Conservation (phyloP, 2,797 vertebrate species). For the Anableps anableps region DNA sequence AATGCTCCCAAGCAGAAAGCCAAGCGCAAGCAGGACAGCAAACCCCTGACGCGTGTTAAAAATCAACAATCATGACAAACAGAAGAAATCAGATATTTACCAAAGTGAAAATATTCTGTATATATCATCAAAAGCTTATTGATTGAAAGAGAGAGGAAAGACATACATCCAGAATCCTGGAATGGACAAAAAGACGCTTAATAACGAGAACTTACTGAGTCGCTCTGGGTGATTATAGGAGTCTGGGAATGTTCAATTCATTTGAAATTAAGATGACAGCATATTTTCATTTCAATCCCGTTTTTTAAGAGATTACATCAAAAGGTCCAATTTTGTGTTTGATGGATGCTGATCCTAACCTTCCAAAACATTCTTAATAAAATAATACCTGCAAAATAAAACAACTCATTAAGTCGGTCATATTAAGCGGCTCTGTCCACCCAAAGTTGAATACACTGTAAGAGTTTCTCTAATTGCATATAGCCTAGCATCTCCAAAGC, state of each 20-base stretch:
- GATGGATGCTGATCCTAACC: not conserved
- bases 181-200: slow-evolving; percentile 53
- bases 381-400: not conserved
- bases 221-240: not conserved
- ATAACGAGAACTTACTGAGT: slow-evolving; percentile 28
- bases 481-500: slow-evolving; percentile 75
- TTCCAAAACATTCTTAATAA: not conserved
- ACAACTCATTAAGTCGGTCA: slow-evolving; percentile 38
- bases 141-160: slow-evolving; percentile 63
- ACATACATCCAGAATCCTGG: slow-evolving; percentile 65
- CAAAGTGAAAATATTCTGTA: slow-evolving; percentile 63
- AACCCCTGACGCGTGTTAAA: slow-evolving; percentile 48
- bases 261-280: slow-evolving; percentile 2
- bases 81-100: slow-evolving; percentile 48
- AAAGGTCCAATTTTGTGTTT: not conserved
- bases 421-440: slow-evolving; percentile 45
- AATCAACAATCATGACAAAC: slow-evolving; percentile 57
- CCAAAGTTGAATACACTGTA: slow-evolving; percentile 59
- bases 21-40: slow-evolving; percentile 57
- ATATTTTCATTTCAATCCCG: not conserved
- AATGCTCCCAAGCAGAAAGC: slow-evolving; percentile 52
- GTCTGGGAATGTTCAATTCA: slow-evolving; percentile 1
- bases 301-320: not conserved
- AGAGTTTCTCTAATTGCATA: slow-evolving; percentile 79
- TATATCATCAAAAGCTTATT: slow-evolving; percentile 76